Evolutionary conservation across 2,888 invertebrate species (phyloP).

Genomic region (Limnephilus lunatus): DNA sequence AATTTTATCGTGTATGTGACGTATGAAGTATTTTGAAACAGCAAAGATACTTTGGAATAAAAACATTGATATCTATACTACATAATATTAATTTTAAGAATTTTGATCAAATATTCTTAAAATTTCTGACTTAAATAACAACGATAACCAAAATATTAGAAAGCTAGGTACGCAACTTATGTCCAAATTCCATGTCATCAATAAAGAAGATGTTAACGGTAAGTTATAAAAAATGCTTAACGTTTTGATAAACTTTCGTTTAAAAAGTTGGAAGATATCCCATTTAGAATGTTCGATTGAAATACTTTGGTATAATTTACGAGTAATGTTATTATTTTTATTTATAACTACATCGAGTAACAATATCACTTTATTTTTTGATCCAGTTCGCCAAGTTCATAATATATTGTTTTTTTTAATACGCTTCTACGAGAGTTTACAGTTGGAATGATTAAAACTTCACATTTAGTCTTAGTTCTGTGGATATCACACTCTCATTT

Average conservation of each 20-base stretch:
- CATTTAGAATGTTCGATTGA: not conserved
- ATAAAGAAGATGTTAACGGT: not conserved
- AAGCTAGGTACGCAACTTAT: not conserved
- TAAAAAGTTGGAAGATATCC: not conserved
- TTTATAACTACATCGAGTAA: constrained; percentile 22
- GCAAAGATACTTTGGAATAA: not conserved
- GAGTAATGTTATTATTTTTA: not conserved
- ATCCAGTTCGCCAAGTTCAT: not conserved
- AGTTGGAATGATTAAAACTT: not conserved
- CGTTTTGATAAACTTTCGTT: not conserved
- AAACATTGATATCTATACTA: not conserved
- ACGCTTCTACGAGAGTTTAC: not conserved
- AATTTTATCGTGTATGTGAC: not conserved
- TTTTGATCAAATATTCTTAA: not conserved
- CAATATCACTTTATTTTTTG: constrained; percentile 33
- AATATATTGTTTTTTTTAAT: not conserved
- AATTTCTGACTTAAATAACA: not conserved
- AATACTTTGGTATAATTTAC: not conserved
- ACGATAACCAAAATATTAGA: not conserved
- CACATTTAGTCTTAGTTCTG: not conserved
- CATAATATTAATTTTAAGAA: not conserved
- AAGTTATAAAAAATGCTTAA: not conserved
- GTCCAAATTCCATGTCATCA: not conserved
- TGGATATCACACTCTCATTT: constrained; percentile 91
- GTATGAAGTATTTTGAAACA: not conserved